Evolutionary conservation across 2,888 invertebrate genomes (phyloP).

Genomic region (Idaea biselata): DNA sequence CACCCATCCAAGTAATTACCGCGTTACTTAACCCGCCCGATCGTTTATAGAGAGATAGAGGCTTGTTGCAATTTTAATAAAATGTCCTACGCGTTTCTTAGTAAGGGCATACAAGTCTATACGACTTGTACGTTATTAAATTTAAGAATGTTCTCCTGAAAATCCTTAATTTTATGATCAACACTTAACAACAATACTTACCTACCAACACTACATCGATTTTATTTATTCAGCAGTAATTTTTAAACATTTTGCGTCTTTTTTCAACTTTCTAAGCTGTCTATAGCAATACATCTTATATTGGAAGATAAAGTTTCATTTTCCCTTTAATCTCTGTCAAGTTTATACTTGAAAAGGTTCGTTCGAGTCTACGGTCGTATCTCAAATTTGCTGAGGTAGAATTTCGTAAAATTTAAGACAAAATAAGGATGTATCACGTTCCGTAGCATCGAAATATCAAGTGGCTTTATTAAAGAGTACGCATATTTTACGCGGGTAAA

Average conservation of each 20-base stretch:
- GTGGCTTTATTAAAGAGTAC: not conserved
- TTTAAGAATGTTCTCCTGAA: too few species aligned
- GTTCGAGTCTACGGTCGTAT: not conserved
- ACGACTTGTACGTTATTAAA: too few species aligned
- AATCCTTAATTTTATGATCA: too few species aligned
- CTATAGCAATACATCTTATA: not conserved
- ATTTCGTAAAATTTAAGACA: slow-evolving; percentile 3
- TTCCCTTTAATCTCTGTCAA: not conserved
- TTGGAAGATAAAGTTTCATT: not conserved
- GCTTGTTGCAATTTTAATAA: too few species aligned
- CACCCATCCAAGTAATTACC: too few species aligned
- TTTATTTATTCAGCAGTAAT: not conserved
- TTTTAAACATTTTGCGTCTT: not conserved
- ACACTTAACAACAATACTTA: too few species aligned
- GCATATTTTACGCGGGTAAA: not conserved
- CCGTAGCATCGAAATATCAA: not conserved
- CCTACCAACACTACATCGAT: too few species aligned
- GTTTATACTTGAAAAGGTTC: not conserved
- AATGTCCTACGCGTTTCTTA: too few species aligned
- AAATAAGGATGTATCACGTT: slow-evolving; percentile 6
- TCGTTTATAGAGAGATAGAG: too few species aligned
- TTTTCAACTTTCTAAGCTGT: not conserved
- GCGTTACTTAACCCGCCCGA: too few species aligned
- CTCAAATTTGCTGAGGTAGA: not conserved
- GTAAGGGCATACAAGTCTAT: too few species aligned